Evolutionary conservation across 2,797 vertebrate species (phyloP).

Genomic region (Cetoscarus ocellatus): DNA sequence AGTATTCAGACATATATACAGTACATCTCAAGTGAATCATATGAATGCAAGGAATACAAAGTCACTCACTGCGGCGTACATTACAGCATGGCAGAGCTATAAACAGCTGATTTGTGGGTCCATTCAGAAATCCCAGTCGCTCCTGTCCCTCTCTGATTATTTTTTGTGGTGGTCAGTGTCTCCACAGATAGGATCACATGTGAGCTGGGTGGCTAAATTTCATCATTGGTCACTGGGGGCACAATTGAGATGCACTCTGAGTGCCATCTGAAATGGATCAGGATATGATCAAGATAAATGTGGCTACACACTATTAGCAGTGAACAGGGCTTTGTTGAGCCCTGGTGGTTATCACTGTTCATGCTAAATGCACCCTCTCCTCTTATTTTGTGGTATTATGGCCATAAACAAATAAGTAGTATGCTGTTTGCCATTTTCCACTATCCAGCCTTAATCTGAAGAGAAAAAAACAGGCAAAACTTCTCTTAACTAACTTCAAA

Average conservation of each 20-base stretch:
- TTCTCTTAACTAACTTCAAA: no score
- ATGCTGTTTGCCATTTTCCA: not conserved
- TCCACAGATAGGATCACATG: constrained; percentile 43
- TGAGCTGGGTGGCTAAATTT: constrained; percentile 29
- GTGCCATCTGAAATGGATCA: constrained; percentile 46
- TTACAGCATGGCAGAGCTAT: not conserved
- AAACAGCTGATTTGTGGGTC: constrained; percentile 12
- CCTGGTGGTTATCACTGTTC: not conserved
- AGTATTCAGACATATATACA: no score
- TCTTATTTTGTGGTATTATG: not conserved
- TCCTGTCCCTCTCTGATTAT: constrained; percentile 7
- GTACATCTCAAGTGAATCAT: no score
- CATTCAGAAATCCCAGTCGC: constrained; percentile 7
- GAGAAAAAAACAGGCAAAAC: no score
- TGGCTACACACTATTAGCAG: constrained; percentile 22
- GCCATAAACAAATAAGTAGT: constrained; percentile 8
- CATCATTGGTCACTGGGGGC: constrained; percentile 42
- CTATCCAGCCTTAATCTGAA: not conserved
- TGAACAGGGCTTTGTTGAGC: constrained; percentile 25
- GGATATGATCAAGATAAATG: constrained; percentile 29
- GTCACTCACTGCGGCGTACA: not conserved
- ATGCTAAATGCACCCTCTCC: not conserved
- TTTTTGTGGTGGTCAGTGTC: constrained; percentile 16
- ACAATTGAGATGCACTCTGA: constrained; percentile 36
- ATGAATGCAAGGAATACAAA: not conserved